These are phyloP conservation scores for Heterotilapia buettikoferi DNA, from an alignment of 2,113 vertebrate species.

Conservation along the genomic window DNA sequence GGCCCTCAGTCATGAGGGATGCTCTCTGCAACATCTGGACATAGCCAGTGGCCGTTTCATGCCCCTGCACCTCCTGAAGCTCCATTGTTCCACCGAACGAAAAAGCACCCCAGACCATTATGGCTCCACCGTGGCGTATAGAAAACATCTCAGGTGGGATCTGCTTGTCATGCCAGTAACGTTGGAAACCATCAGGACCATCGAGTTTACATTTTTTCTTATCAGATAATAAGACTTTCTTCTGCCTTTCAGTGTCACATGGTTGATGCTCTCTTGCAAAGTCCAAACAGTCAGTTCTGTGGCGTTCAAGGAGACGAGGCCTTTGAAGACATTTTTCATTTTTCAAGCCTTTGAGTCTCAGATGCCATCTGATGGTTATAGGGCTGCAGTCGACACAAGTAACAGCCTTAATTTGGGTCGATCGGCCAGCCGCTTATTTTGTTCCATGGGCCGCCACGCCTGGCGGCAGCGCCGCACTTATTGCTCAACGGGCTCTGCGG, in stretches of 20 bases:
- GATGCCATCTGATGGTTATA: not conserved
- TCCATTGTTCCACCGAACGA: rapidly evolving
- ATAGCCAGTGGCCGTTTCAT: not conserved
- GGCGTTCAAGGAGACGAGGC: not conserved
- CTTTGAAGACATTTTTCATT: not conserved
- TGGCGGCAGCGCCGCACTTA: not conserved
- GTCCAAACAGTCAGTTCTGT: not conserved
- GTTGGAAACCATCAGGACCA: not conserved
- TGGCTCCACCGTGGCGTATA: not conserved
- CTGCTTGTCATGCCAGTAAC: not conserved
- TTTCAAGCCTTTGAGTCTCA: not conserved
- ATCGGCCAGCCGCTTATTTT: rapidly evolving
- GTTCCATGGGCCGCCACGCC: not conserved
- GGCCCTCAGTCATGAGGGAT: not conserved
- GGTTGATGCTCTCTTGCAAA: not conserved
- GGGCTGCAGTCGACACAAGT: not conserved
- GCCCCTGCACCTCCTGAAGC: not conserved
- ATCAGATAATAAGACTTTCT: not conserved
- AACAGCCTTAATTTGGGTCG: not conserved
- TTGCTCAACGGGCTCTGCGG: not conserved
- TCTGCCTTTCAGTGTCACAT: not conserved
- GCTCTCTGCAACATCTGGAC: not conserved
- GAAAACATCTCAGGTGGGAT: not conserved
- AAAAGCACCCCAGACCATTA: not conserved
- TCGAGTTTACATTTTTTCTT: not conserved